A percentile compares a stretch with the other conserved stretches of the same genome.
phyloP scores from a whole-genome alignment of 2,113 vertebrate species.

The Paedocypris sp. region DNA sequence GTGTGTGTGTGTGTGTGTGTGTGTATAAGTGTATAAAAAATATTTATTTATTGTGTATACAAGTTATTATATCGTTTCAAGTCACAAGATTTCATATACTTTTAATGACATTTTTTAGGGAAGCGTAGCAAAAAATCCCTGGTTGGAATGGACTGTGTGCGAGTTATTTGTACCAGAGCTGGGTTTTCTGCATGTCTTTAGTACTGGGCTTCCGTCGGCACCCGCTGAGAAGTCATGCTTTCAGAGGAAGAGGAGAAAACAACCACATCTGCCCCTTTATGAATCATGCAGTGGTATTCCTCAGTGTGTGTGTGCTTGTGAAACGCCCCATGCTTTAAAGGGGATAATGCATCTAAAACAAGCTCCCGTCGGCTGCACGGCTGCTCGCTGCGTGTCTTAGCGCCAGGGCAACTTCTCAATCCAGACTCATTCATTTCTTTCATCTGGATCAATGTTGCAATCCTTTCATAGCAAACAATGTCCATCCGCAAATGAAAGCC shows the following conservation, averaged over 20 bases:
- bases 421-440: background rate
- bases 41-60: too few relatives aligned
- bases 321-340: slow-evolving; percentile 12
- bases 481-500: slow-evolving; percentile 15
- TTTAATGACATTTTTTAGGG: too few relatives aligned
- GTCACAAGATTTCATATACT: too few relatives aligned
- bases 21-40: too few relatives aligned
- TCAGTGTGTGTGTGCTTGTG: background rate
- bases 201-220: background rate
- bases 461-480: slow-evolving; percentile 15
- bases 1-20: too few relatives aligned
- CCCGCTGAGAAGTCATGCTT: slow-evolving; percentile 1
- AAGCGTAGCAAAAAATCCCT: too few relatives aligned
- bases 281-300: slow-evolving; percentile 20
- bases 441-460: slow-evolving; percentile 5
- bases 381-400: slow-evolving; percentile 10
- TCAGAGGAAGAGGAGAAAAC: slow-evolving; percentile 16
- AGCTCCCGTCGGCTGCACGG: slow-evolving; percentile 6
- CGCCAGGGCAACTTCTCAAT: slow-evolving; percentile 15
- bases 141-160: too few relatives aligned
- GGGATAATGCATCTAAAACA: slow-evolving; percentile 12
- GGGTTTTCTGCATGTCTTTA: background rate
- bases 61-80: too few relatives aligned
- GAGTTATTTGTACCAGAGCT: background rate
- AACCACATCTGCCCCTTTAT: slow-evolving; percentile 32